Conservation (phyloP, 2,113 vertebrate genomes). For the Thamnophis sirtalis region DNA sequence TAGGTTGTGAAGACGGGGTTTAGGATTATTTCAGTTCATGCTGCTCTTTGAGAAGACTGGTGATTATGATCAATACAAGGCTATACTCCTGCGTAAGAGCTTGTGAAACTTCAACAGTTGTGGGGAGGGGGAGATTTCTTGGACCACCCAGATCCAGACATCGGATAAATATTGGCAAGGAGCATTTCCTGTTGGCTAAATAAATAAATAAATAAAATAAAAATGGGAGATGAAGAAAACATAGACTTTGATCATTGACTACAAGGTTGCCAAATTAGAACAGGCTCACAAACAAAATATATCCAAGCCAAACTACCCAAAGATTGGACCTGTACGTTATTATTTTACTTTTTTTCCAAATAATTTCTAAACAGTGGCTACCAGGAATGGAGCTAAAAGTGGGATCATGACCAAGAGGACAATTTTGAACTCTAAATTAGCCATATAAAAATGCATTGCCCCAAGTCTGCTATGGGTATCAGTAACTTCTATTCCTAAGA, state of each 20-base stretch:
- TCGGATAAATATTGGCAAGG: neutral
- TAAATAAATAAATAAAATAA: neutral
- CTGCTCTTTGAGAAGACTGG: neutral
- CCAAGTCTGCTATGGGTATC: neutral
- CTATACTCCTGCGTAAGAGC: neutral
- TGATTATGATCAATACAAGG: neutral
- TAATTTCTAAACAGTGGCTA: neutral
- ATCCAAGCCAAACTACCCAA: neutral
- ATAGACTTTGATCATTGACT: conserved; percentile 13
- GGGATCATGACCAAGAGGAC: neutral
- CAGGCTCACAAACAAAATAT: neutral
- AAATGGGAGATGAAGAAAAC: neutral
- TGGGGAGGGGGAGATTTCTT: no score
- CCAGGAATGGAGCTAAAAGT: neutral
- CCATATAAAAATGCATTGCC: neutral
- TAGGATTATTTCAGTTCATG: neutral
- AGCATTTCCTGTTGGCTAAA: neutral
- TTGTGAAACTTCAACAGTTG: neutral
- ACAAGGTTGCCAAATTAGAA: neutral
- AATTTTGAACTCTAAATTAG: neutral
- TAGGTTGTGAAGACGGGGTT: neutral
- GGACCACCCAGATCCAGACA: neutral
- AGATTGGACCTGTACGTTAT: neutral
- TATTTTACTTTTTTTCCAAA: neutral
- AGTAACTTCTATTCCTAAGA: neutral